Percentiles rank a stretch among this genome's conserved stretches.
Evolutionary conservation across 2,797 vertebrate species (phyloP).

Genomic region (Mico argentatus): DNA sequence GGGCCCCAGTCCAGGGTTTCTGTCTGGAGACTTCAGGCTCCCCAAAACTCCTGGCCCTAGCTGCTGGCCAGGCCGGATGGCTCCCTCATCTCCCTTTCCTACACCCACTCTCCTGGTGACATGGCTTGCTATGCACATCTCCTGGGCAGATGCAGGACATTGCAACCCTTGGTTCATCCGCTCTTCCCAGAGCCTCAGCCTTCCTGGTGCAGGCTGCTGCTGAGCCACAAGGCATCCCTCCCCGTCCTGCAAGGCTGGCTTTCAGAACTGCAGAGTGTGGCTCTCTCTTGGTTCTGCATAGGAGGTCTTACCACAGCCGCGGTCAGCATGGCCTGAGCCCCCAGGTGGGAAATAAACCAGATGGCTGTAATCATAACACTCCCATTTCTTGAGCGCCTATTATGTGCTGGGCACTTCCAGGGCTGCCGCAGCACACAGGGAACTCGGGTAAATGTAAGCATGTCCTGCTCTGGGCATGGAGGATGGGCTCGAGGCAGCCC

Average conservation of each 20-base stretch:
- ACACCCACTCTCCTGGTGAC: not conserved
- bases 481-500: not conserved
- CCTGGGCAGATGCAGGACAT: not conserved
- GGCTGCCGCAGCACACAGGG: accelerated
- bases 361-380: not conserved
- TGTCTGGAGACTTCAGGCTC: not conserved
- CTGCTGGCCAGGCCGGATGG: accelerated
- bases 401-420: not conserved
- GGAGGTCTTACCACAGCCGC: accelerated
- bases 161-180: not conserved
- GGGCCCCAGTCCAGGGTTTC: not conserved
- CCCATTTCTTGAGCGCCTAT: not conserved
- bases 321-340: not conserved
- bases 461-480: not conserved
- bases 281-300: not conserved
- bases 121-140: not conserved
- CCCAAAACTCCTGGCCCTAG: no score
- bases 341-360: not conserved
- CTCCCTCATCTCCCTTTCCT: not conserved
- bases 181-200: not conserved
- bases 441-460: not conserved
- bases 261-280: not conserved
- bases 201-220: accelerated
- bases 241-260: not conserved
- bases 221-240: accelerated